A percentile compares a stretch with the other conserved stretches of the same genome.
Conservation (phyloP, 2,797 vertebrate species). For the Gambelia wislizenii region DNA sequence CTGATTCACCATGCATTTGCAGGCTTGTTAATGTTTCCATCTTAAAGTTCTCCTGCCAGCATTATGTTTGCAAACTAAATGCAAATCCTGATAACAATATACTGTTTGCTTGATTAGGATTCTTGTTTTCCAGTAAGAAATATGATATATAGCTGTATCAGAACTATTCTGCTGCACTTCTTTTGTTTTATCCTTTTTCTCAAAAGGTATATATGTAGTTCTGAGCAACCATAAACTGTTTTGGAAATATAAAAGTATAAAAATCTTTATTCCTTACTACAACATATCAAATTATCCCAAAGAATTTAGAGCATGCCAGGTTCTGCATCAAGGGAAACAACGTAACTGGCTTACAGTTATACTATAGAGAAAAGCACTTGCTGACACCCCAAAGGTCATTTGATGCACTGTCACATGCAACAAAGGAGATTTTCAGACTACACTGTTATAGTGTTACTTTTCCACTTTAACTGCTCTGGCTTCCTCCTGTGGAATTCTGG, state of each 20-base stretch:
- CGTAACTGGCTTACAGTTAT: neutral
- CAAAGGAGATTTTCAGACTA: too few species aligned
- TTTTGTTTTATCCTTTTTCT: neutral
- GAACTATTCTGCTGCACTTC: neutral
- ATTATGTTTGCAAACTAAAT: neutral
- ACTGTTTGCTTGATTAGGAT: neutral
- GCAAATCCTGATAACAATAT: neutral
- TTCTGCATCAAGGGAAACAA: neutral
- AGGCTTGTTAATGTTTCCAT: constrained; percentile 14
- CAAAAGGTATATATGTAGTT: neutral
- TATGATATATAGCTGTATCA: neutral
- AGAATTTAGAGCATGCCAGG: neutral
- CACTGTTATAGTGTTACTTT: too few species aligned
- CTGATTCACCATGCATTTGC: constrained; percentile 21
- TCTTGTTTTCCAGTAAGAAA: neutral
- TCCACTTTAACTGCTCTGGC: too few species aligned
- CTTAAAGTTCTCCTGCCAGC: neutral
- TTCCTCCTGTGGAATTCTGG: too few species aligned
- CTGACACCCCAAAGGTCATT: neutral
- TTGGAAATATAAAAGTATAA: neutral
- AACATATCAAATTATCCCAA: neutral
- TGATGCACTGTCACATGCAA: neutral
- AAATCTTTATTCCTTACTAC: neutral
- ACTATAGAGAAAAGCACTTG: neutral
- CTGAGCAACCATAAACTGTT: neutral